Percentiles rank a stretch among this genome's conserved stretches.
Conservation (phyloP, 2,888 invertebrate species). For the Cyrtodaria siliqua region DNA sequence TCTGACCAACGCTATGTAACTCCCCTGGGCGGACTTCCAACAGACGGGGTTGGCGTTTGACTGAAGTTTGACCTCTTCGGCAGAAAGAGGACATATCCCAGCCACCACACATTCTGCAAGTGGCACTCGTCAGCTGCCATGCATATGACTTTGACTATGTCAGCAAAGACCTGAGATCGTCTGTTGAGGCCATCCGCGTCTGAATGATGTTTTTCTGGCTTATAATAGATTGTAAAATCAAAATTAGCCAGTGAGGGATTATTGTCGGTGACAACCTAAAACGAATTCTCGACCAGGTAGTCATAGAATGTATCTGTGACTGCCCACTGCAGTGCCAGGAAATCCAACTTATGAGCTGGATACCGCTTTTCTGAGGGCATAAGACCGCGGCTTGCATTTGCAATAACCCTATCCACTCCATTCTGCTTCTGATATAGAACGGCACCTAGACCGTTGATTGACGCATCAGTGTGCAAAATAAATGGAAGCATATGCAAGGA, state of each 20-base stretch:
- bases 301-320: conserved; percentile 5
- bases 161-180: neutral
- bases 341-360: conserved; percentile 2
- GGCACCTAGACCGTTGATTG: conserved; percentile 17
- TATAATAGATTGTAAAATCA: neutral
- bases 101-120: neutral
- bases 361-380: conserved; percentile 21
- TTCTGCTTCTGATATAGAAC: conserved; percentile 39
- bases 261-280: conserved; percentile 3
- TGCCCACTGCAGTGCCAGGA: conserved; percentile 5
- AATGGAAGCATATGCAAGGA: conserved; percentile 53
- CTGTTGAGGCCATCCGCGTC: conserved; percentile 38
- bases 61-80: neutral
- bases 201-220: conserved; percentile 24
- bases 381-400: conserved; percentile 36
- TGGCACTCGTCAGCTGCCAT: neutral
- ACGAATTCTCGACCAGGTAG: neutral
- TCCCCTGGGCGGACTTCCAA: neutral
- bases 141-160: conserved; percentile 10
- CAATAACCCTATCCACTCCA: conserved; percentile 14
- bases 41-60: neutral
- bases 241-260: neutral
- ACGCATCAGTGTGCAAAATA: conserved; percentile 39
- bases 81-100: conserved; percentile 10
- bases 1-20: neutral